phyloP scores from a whole-genome alignment of 2,888 invertebrate genomes.

The Hirtodrosophila cameraria region DNA sequence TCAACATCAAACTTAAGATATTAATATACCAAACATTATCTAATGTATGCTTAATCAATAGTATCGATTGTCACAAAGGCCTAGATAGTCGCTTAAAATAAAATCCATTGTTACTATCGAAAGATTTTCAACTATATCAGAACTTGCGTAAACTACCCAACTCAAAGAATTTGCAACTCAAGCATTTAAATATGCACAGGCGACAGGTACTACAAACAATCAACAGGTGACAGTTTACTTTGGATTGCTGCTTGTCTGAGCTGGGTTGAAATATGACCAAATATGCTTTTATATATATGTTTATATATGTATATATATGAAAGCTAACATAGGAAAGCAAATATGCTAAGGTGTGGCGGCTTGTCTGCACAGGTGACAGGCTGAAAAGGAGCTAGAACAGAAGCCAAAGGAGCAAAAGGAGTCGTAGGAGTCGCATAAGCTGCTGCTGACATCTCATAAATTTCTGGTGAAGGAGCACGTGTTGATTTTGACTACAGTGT shows the following conservation, averaged over 20 bases:
- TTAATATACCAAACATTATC: no score
- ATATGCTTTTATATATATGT: not conserved
- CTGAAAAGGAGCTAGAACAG: conserved; percentile 9
- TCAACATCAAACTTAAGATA: no score
- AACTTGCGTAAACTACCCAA: conserved; percentile 5
- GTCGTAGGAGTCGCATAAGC: not conserved
- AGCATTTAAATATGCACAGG: conserved; percentile 57
- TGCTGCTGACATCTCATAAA: conserved; percentile 30
- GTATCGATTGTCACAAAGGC: no score
- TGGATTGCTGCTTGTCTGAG: conserved; percentile 24
- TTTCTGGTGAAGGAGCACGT: conserved; percentile 33
- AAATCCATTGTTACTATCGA: no score
- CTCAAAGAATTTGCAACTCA: conserved; percentile 33
- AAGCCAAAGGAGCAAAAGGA: conserved; percentile 9
- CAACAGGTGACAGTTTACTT: conserved; percentile 64
- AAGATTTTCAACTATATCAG: no score
- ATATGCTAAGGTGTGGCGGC: conserved; percentile 24
- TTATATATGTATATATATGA: conserved; percentile 10
- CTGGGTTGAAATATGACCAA: conserved; percentile 30
- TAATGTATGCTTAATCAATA: no score
- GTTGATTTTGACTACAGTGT: conserved; percentile 23
- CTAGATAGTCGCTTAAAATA: no score
- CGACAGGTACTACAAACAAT: conserved; percentile 56
- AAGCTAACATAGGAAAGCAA: conserved; percentile 5
- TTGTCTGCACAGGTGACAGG: conserved; percentile 15